These are phyloP conservation scores for Strigamia maritima DNA, from an alignment of 2,888 invertebrate species.

Conservation along the genomic window DNA sequence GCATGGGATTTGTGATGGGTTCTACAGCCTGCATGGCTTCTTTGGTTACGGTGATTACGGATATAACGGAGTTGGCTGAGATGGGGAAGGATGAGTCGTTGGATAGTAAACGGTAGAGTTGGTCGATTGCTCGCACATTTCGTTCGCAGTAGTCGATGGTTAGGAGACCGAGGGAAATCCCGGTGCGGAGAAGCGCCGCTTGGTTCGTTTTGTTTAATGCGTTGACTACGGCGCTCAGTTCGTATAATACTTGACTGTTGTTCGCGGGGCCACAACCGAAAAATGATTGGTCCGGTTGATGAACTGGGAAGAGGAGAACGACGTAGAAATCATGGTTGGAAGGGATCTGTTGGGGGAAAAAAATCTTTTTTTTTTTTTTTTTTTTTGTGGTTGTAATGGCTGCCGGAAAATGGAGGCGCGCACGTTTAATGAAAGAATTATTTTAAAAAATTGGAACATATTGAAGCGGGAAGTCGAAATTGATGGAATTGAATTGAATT, in stretches of 20 bases:
- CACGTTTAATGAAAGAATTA: neutral
- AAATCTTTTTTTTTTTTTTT: neutral
- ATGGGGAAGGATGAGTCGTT: neutral
- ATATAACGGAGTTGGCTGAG: neutral
- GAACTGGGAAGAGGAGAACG: slow-evolving; percentile 46
- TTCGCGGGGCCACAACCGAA: slow-evolving; percentile 50
- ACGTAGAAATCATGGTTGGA: slow-evolving; percentile 46
- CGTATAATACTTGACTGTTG: neutral
- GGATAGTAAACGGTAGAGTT: neutral
- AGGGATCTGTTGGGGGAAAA: slow-evolving; percentile 43
- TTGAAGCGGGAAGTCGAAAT: no score
- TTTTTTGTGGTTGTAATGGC: no score
- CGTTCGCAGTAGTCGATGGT: slow-evolving; percentile 35
- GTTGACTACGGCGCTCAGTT: neutral
- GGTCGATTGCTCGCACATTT: neutral
- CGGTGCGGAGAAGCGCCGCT: neutral
- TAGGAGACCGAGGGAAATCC: slow-evolving; percentile 10
- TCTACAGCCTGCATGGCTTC: neutral
- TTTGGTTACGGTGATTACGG: neutral
- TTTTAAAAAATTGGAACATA: neutral
- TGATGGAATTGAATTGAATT: neutral
- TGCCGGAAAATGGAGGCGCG: no score
- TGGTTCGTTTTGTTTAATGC: neutral
- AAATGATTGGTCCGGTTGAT: slow-evolving; percentile 46
- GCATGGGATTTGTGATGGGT: neutral